Conservation (phyloP, 2,797 vertebrate species). For the Acanthis flammea region DNA sequence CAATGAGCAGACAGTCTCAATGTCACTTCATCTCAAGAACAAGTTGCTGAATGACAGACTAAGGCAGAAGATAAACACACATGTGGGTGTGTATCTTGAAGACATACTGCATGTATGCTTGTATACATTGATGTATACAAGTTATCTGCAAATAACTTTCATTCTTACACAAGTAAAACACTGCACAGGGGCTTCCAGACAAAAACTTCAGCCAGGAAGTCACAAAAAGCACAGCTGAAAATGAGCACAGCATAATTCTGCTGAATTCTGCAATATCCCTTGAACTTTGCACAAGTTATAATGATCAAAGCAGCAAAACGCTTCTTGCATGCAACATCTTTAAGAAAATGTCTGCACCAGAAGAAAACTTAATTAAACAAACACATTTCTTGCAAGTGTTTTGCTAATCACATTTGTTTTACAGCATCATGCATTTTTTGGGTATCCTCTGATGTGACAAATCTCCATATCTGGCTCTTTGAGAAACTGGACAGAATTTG, state of each 20-base stretch:
- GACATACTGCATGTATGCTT: not conserved
- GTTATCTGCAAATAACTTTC: not conserved
- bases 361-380: not conserved
- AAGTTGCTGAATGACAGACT: not conserved
- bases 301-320: not conserved
- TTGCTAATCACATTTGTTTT: not conserved
- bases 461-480: not conserved
- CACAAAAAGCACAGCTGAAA: not conserved
- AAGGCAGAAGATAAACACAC: not conserved
- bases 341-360: not conserved
- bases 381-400: not conserved
- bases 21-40: not conserved
- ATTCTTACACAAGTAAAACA: not conserved
- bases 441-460: not conserved
- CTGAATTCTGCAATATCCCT: not conserved
- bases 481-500: not conserved
- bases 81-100: not conserved
- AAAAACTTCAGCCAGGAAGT: not conserved
- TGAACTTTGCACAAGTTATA: not conserved
- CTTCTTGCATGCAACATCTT: not conserved
- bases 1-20: not conserved
- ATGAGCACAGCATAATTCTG: not conserved
- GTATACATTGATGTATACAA: rapidly evolving
- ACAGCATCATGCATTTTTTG: not conserved
- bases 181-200: not conserved